Base-by-base conservation (phyloP, 2,113 vertebrate species). In the pig (Sus scrofa) region DNA sequence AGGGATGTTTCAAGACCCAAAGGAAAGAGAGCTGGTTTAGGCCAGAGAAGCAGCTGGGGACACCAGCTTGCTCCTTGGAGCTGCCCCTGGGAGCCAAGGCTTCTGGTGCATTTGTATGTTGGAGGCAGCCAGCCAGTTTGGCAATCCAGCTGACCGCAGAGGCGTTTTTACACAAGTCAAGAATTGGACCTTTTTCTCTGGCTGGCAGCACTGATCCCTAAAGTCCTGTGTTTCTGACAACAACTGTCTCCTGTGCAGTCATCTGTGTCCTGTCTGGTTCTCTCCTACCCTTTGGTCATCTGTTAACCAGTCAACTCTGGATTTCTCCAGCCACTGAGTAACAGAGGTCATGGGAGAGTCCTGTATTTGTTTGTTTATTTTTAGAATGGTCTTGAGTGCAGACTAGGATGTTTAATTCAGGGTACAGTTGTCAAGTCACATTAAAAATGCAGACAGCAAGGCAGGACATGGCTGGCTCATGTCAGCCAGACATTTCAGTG, bases 401-500 rank as follows among this genome's bases (percentile, higher is more conserved):
- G 2, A 81, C 37, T 63, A n/a, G 58, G 60, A 95, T 92, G 91
- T 97, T 98, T 92, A 90, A 97, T 98, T 98, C 94, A 94, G 96
- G 13, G 54, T 71, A 32, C 22, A 65, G 54, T 88, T 89, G 94
- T 97, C 96, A 95, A 9, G 79, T 86, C 4, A 1, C 91, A 70
- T 98, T 96, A 97, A 97, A 97, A 95, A 97, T 96, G 96, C 96
- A 98, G 96, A 71, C 93, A 89, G 96, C 86, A 50, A 68, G 63
- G 96, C 96, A 85, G 2, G n/a, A 63, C 96, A 95, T 5, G 70
- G 79, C 86, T 81, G 83, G 79, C 63, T 96, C 81, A 39, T 96
- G 94, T 92, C 70, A 83, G 75, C 3, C 8, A 83, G 95, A 88
- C 67, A 2, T 22, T 91, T 56, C 26, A 0, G 58, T 79, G 91